Evolutionary conservation across 2,113 vertebrate species (phyloP).

Genomic region (Ptychochromis oligacanthus): DNA sequence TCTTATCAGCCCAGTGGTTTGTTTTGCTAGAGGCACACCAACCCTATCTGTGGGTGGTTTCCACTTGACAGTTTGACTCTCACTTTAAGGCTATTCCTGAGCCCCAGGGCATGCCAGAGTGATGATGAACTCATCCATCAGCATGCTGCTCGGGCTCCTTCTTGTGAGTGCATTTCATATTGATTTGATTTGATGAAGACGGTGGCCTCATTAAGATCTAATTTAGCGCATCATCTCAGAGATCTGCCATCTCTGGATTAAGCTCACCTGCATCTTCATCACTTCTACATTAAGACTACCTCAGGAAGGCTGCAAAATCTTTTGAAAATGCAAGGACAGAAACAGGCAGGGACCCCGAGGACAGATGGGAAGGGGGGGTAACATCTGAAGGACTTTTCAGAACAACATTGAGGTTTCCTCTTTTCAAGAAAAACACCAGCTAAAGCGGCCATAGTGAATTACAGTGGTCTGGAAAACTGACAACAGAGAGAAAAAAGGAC

Average conservation of each 20-base stretch:
- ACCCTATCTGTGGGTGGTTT: slow-evolving; percentile 67
- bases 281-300: neutral
- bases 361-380: neutral
- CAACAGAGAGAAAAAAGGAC: neutral
- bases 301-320: neutral
- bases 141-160: slow-evolving; percentile 28
- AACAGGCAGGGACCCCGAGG: neutral
- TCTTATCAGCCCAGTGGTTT: slow-evolving; percentile 49
- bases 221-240: slow-evolving; percentile 39
- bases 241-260: neutral
- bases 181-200: slow-evolving; percentile 47
- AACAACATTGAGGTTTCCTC: neutral
- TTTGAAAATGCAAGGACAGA: neutral
- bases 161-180: slow-evolving; percentile 19
- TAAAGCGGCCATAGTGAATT: slow-evolving; percentile 33
- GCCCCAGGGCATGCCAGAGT: slow-evolving; percentile 7
- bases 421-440: slow-evolving; percentile 21
- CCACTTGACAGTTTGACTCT: slow-evolving; percentile 58
- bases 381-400: neutral
- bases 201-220: slow-evolving; percentile 51
- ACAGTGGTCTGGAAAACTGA: slow-evolving; percentile 24
- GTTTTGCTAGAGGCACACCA: slow-evolving; percentile 56
- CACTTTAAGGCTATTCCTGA: slow-evolving; percentile 54
- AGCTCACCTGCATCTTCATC: slow-evolving; percentile 1
- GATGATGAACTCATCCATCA: slow-evolving; percentile 49